A percentile compares a stretch with the other conserved stretches of the same genome.
These are phyloP conservation scores for Tauraco hartlaubi DNA, from an alignment of 2,797 vertebrate genomes.

Conservation along the genomic window DNA sequence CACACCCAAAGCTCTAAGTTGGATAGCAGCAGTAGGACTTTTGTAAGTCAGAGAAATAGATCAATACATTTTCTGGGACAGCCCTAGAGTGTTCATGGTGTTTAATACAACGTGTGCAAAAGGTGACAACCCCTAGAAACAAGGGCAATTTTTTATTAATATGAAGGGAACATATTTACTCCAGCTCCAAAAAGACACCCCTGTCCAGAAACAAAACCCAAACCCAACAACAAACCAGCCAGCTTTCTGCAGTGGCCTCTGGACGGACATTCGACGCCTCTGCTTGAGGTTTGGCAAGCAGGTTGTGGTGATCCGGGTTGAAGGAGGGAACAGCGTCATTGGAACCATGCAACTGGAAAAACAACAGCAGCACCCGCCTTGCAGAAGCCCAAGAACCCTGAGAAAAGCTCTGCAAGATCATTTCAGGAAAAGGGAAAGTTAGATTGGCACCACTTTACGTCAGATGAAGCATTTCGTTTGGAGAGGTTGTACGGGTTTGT, in stretches of 20 bases:
- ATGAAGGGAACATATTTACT: neutral
- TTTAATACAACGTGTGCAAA: neutral
- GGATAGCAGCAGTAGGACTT: neutral
- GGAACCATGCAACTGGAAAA: neutral
- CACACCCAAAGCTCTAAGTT: neutral
- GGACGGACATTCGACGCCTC: neutral
- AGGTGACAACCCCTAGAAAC: neutral
- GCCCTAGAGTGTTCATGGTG: neutral
- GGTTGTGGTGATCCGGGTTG: rapidly evolving
- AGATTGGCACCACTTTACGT: neutral
- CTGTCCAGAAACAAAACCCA: neutral
- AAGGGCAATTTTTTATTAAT: neutral
- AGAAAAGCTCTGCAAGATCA: neutral
- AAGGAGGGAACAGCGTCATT: neutral
- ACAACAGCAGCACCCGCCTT: neutral
- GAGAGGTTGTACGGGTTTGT: neutral
- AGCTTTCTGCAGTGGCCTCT: neutral
- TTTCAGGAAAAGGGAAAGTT: neutral
- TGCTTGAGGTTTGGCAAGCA: neutral
- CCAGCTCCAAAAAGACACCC: neutral
- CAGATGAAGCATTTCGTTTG: neutral
- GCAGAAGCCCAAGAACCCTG: neutral
- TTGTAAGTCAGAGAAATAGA: neutral
- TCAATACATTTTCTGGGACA: neutral
- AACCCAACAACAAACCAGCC: neutral